Base-by-base conservation (phyloP, 2,113 vertebrate species). In the Toxotes jaculatrix region DNA sequence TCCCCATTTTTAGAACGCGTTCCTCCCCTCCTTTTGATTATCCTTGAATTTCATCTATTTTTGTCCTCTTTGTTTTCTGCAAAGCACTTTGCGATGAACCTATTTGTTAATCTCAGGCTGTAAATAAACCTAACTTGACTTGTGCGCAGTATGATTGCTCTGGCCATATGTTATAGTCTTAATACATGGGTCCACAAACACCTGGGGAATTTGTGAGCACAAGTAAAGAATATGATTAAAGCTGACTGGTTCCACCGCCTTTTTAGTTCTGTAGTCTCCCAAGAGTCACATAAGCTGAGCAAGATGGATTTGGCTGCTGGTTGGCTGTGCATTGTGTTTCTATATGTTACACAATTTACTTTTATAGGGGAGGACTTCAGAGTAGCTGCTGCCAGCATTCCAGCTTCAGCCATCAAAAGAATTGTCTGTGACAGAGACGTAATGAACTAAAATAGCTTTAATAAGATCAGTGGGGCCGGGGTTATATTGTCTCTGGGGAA, bases 391-490 rank as follows among this genome's bases (percentile, higher is more conserved):
- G 78, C 80, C 47, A 78, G 63, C 64, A 43, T 82, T 86, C 69
- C 59, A 60, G 74, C 65, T 69, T 84, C 73, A 65, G 57, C 61
- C 76, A 81, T 90, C 89, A 88, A 79, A 86, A 86, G 86, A 80
- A 88, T 73, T 55, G 84, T 65, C 47, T 23, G 65, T 85, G 87
- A 85, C 90, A 83, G 86, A 87, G 72, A 86, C 40, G 74, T 86
- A 89, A 93, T 91, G 83, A 90, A 81, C 92, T 80, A 88, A 93
- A 93, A 95, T 89, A 93, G 88, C 80, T 57, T 53, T 84, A 88
- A 93, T 91, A 85, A 91, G 87, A 90, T 92, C 87, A 79, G 82
- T 47, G 87, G 51, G 69, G 57, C 49, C 16, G 32, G 61, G 77
- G 69, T 51, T 68, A 71, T 56, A 79, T 80, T 80, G 87, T 87